Evolutionary conservation across 2,113 vertebrate species (phyloP).

Genomic region (Bothrops jararaca): DNA sequence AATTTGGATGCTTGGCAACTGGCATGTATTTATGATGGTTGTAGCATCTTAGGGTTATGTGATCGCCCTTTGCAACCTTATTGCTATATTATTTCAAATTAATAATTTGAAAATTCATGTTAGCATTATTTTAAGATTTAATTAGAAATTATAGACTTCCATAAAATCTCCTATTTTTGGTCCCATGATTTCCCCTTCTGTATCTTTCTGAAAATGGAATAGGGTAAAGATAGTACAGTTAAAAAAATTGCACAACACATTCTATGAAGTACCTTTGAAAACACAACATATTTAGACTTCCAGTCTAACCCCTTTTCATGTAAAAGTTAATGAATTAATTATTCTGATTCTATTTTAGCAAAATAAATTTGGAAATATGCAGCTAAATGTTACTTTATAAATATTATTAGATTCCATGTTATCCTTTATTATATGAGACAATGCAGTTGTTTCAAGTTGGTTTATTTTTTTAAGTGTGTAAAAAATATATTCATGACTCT

Average conservation of each 20-base stretch:
- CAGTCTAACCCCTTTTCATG: not conserved
- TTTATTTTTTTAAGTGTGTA: not conserved
- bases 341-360: slow-evolving; percentile 35
- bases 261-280: not conserved
- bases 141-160: not conserved
- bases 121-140: not conserved
- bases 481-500: slow-evolving; percentile 49
- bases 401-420: slow-evolving; percentile 18
- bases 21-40: not conserved
- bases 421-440: not conserved
- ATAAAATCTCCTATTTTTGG: not conserved
- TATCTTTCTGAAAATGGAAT: not conserved
- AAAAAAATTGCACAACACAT: not conserved
- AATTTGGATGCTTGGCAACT: not conserved
- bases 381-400: slow-evolving; percentile 33
- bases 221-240: too few relatives aligned
- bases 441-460: not conserved
- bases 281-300: slow-evolving; percentile 6
- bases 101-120: not conserved
- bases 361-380: slow-evolving; percentile 33
- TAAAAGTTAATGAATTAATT: slow-evolving; percentile 23
- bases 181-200: not conserved
- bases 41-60: not conserved
- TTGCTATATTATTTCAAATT: not conserved
- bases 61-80: not conserved